Conservation (phyloP, 2,888 invertebrate species). For the Leucania comma region DNA sequence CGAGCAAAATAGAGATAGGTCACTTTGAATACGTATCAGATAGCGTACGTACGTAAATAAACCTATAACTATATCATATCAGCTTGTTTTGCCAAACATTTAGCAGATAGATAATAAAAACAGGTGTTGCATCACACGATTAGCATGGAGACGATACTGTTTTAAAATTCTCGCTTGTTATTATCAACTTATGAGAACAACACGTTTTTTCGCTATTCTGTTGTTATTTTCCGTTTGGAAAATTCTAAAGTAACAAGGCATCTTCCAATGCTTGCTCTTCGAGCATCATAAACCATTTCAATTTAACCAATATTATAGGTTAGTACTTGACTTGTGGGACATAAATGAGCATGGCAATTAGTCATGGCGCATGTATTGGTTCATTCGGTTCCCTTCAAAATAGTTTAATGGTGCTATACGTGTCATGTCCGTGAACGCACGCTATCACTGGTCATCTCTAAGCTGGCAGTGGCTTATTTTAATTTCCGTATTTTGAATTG, state of each 20-base stretch:
- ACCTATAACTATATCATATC: constrained; percentile 32
- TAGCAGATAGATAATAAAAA: constrained; percentile 43
- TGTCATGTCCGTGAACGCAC: too few relatives aligned
- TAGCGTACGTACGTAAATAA: constrained; percentile 34
- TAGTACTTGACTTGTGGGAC: too few relatives aligned
- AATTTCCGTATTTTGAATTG: too few relatives aligned
- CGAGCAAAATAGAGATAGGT: constrained; percentile 22
- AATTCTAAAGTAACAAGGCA: neutral
- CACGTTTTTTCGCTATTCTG: neutral
- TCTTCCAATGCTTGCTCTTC: neutral
- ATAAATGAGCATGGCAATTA: too few relatives aligned
- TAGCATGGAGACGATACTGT: constrained; percentile 34
- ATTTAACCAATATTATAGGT: too few relatives aligned
- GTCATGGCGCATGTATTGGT: too few relatives aligned
- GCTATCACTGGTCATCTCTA: too few relatives aligned
- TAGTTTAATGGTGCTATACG: too few relatives aligned
- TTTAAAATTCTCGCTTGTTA: constrained; percentile 28
- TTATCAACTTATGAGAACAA: constrained; percentile 14
- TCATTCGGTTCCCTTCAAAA: too few relatives aligned
- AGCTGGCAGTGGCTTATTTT: too few relatives aligned
- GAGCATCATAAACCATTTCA: neutral
- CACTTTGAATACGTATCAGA: constrained; percentile 39
- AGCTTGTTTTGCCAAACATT: constrained; percentile 45
- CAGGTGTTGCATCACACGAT: constrained; percentile 50
- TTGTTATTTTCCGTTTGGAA: constrained; percentile 22